phyloP scores from a whole-genome alignment of 2,113 vertebrate genomes.

The Talpa occidentalis region DNA sequence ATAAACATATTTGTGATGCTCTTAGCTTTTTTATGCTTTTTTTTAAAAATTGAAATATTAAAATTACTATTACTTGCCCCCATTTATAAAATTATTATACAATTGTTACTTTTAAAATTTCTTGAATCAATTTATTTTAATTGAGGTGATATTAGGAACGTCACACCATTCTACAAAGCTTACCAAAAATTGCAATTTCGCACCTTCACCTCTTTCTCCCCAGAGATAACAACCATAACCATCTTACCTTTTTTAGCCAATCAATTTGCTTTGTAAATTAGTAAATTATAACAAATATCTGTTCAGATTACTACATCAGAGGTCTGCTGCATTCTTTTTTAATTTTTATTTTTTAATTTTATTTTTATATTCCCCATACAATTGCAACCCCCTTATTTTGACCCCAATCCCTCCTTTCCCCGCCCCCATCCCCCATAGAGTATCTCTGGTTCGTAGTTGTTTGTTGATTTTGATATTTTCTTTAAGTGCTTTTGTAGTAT shows the following conservation, averaged over 20 bases:
- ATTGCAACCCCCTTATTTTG: no score
- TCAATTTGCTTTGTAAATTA: conserved; percentile 24
- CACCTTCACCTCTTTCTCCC: background rate
- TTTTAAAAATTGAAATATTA: background rate
- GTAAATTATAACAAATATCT: background rate
- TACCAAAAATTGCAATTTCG: background rate
- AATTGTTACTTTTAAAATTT: background rate
- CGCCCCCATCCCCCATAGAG: no score
- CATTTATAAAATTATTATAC: background rate
- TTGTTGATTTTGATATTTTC: no score
- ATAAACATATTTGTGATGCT: background rate
- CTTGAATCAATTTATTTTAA: background rate
- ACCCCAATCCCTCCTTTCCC: no score
- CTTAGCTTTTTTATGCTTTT: background rate
- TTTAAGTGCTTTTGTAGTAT: background rate
- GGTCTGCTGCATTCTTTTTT: background rate
- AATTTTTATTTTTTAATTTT: no score
- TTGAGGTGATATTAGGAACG: background rate
- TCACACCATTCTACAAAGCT: background rate
- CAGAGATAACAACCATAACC: background rate
- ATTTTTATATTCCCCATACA: no score
- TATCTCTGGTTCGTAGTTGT: no score
- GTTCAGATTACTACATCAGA: conserved; percentile 28
- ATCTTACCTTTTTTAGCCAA: background rate
- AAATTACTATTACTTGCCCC: background rate